Percentiles rank a stretch among this genome's conserved stretches.
Evolutionary conservation across 2,113 vertebrate genomes (phyloP).

Genomic region (Scartelaos histophorus): DNA sequence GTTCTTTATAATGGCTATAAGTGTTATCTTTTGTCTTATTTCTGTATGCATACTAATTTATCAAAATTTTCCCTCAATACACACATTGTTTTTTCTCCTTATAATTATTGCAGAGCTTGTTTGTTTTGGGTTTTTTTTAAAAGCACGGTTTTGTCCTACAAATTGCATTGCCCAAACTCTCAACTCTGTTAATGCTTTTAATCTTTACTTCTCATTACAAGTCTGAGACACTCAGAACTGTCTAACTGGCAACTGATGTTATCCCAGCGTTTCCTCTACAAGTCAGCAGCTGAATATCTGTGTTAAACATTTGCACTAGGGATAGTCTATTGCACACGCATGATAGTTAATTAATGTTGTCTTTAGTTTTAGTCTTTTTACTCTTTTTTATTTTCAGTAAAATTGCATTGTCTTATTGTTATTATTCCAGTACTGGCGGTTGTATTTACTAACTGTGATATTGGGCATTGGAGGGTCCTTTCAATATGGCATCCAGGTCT

Average conservation of each 20-base stretch:
- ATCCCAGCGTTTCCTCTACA: background rate
- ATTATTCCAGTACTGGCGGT: constrained; percentile 67
- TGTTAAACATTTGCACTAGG: background rate
- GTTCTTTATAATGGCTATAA: background rate
- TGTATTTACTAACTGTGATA: constrained; percentile 60
- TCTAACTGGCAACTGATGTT: background rate
- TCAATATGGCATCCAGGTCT: constrained; percentile 70
- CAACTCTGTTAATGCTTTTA: background rate
- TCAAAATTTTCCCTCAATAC: no score
- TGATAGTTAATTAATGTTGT: background rate
- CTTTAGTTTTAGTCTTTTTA: no score
- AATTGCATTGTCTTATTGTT: background rate
- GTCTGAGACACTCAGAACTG: background rate
- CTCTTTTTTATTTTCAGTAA: background rate
- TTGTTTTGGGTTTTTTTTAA: no score
- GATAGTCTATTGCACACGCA: background rate
- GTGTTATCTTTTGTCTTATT: no score
- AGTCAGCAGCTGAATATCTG: background rate
- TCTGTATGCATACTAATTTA: no score
- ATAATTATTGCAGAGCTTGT: no score
- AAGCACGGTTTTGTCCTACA: background rate
- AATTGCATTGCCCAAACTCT: background rate
- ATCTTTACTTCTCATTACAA: background rate
- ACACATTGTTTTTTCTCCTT: no score
- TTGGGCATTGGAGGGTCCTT: constrained; percentile 68